A percentile compares a stretch with the other conserved stretches of the same genome.
phyloP scores from a whole-genome alignment of 2,797 vertebrate genomes.

The Sebastes hubbsi region DNA sequence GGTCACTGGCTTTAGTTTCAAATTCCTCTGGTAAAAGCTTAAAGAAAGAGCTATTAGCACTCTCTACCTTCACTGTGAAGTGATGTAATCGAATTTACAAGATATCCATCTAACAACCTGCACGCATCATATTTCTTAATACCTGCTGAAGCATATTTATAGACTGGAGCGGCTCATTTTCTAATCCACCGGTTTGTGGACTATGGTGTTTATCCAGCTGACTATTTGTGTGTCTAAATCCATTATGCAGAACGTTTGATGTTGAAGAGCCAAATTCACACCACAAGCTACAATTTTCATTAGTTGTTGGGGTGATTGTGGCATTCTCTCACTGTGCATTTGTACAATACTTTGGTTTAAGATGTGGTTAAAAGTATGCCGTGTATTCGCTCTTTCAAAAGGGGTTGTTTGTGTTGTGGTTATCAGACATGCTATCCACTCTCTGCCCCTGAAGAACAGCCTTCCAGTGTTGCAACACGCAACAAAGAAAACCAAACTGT shows the following conservation, averaged over 20 bases:
- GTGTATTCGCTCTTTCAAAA: neutral
- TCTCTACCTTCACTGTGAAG: neutral
- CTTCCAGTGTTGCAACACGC: neutral
- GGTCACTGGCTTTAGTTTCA: neutral
- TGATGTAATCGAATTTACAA: constrained; percentile 14
- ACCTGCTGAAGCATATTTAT: neutral
- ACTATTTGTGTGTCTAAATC: neutral
- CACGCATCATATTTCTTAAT: neutral
- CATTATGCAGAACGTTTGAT: neutral
- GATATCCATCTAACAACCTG: neutral
- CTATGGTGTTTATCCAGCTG: constrained; percentile 1
- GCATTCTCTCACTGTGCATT: neutral
- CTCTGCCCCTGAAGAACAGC: neutral
- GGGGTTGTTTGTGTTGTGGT: neutral
- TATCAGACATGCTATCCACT: neutral
- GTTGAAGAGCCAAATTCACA: neutral
- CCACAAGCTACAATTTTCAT: neutral
- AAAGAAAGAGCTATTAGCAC: constrained; percentile 2
- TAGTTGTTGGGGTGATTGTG: neutral
- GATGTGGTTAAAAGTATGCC: neutral
- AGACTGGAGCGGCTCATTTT: neutral
- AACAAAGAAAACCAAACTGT: neutral
- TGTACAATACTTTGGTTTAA: neutral
- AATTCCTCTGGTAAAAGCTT: constrained; percentile 8
- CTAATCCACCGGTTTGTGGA: neutral